Evolutionary conservation across 1,140 invertebrate genomes (phyloP).

Genomic region (Brachionus angularis): DNA sequence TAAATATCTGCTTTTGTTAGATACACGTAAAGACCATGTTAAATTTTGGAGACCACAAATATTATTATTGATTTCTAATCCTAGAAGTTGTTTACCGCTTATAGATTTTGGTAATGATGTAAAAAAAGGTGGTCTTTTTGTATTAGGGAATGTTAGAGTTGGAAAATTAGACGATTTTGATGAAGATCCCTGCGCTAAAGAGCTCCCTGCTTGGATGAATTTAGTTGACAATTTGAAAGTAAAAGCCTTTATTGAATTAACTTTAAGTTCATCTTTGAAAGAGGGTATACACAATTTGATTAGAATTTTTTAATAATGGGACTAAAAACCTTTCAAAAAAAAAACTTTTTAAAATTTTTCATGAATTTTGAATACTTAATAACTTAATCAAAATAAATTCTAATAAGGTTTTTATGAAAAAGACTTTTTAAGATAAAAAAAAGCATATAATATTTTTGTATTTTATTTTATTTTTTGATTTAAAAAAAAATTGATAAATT

Average conservation of each 20-base stretch:
- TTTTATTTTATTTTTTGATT: too few relatives aligned
- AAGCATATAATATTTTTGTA: too few relatives aligned
- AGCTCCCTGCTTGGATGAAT: slow-evolving; percentile 79
- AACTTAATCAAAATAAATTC: too few relatives aligned
- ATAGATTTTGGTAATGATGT: slow-evolving; percentile 97
- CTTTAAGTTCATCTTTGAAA: slow-evolving; percentile 74
- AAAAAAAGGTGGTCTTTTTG: slow-evolving; percentile 94
- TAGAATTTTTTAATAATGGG: too few relatives aligned
- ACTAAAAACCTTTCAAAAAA: too few relatives aligned
- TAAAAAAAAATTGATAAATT: too few relatives aligned
- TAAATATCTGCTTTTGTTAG: slow-evolving; percentile 90
- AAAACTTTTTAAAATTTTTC: too few relatives aligned
- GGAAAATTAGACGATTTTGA: slow-evolving; percentile 50
- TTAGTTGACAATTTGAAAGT: slow-evolving; percentile 81
- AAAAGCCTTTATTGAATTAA: slow-evolving; percentile 94
- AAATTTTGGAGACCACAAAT: slow-evolving; percentile 99
- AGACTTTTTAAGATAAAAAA: too few relatives aligned
- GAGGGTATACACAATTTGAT: slow-evolving; percentile 87
- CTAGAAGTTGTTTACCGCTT: slow-evolving; percentile 78
- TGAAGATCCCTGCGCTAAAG: slow-evolving; percentile 62
- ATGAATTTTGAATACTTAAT: too few relatives aligned
- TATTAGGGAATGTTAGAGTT: slow-evolving; percentile 82
- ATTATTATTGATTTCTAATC: slow-evolving; percentile 82
- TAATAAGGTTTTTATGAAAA: too few relatives aligned
- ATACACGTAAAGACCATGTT: slow-evolving; percentile 91